phyloP scores from a whole-genome alignment of 2,113 vertebrate species.

The Mirza zaza region DNA sequence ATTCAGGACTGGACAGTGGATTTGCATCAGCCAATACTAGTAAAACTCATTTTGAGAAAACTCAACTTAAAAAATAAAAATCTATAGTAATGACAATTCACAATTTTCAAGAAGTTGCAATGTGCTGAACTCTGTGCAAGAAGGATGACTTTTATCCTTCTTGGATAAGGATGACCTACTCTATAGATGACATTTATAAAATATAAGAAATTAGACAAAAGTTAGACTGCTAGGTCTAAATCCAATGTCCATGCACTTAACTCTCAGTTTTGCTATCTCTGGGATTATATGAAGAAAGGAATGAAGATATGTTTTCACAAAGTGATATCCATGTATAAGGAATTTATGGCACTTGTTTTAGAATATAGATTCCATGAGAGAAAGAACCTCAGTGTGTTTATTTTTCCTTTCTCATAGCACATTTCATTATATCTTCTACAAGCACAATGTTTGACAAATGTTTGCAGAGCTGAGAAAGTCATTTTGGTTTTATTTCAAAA shows the following conservation, averaged over 20 bases:
- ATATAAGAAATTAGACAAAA: neutral
- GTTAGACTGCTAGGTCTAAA: neutral
- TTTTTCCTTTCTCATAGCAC: neutral
- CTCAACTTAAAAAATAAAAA: neutral
- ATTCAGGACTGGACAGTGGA: neutral
- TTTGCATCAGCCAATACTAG: neutral
- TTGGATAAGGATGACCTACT: neutral
- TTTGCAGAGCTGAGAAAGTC: neutral
- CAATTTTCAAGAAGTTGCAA: neutral
- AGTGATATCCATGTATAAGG: neutral
- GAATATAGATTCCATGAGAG: neutral
- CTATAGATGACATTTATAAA: neutral
- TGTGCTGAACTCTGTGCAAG: neutral
- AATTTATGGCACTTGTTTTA: neutral
- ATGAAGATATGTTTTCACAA: neutral
- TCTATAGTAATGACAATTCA: neutral
- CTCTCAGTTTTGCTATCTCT: neutral
- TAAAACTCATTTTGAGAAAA: neutral
- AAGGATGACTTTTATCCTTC: neutral
- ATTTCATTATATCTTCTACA: neutral
- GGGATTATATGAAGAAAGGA: neutral
- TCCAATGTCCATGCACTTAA: neutral
- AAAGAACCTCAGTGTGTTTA: neutral
- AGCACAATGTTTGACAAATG: neutral
- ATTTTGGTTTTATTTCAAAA: conserved; percentile 38